phyloP scores from a whole-genome alignment of 2,888 invertebrate species.

The Platycheirus rosarum region DNA sequence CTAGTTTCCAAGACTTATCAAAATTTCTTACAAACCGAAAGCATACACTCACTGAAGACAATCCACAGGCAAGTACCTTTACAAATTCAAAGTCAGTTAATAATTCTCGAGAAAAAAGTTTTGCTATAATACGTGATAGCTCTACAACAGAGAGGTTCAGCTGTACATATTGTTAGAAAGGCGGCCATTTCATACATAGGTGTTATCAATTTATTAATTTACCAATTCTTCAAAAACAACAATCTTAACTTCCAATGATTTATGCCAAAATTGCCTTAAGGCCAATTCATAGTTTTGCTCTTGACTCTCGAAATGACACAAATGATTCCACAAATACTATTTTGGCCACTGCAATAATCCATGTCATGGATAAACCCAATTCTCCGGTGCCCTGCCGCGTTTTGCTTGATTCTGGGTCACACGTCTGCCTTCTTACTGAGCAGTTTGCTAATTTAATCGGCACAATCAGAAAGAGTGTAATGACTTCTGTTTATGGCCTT shows the following conservation, averaged over 20 bases:
- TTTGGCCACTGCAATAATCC: slow-evolving; percentile 9
- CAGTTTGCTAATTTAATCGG: neutral
- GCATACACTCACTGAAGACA: slow-evolving; percentile 3
- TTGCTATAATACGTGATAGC: neutral
- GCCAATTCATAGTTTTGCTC: neutral
- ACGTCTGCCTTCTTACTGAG: slow-evolving; percentile 23
- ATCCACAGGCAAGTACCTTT: neutral
- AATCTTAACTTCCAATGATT: no score
- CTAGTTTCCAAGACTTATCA: neutral
- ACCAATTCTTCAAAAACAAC: no score
- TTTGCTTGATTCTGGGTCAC: slow-evolving; percentile 36
- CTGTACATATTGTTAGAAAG: slow-evolving; percentile 4
- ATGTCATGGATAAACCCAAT: slow-evolving; percentile 17
- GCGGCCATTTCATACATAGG: slow-evolving; percentile 5
- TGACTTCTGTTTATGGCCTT: neutral
- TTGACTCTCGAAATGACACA: neutral
- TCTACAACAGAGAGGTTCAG: neutral
- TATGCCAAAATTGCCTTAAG: no score
- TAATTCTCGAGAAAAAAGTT: neutral
- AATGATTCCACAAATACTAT: neutral
- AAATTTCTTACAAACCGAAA: neutral
- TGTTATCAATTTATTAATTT: slow-evolving; percentile 12
- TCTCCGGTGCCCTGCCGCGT: slow-evolving; percentile 21
- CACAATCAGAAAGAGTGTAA: neutral
- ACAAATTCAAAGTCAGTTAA: neutral